These are phyloP conservation scores for Hippocampus guttulatus DNA, from an alignment of 2,113 vertebrate genomes.

Conservation along the genomic window DNA sequence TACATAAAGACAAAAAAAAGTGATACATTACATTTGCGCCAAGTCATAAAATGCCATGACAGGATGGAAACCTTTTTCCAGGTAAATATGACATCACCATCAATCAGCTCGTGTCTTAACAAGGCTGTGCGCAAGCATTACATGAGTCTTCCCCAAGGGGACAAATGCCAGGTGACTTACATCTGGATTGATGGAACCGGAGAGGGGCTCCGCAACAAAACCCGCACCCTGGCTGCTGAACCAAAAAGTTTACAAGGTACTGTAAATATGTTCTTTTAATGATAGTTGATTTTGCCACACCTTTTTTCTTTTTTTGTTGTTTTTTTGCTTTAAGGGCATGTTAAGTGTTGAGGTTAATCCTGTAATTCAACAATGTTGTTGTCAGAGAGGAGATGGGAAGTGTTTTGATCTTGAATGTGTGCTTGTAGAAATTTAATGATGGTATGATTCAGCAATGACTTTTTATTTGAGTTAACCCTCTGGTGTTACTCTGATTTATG, in stretches of 20 bases:
- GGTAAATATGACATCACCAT: slow-evolving; percentile 44
- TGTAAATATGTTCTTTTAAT: neutral
- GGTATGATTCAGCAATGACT: neutral
- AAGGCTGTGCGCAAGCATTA: slow-evolving; percentile 70
- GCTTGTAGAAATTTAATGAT: neutral
- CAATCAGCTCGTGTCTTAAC: slow-evolving; percentile 37
- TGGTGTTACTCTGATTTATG: neutral
- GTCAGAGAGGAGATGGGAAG: neutral
- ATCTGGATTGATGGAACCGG: slow-evolving; percentile 81
- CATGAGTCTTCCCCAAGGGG: slow-evolving; percentile 68
- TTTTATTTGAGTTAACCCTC: neutral
- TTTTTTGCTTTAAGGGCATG: neutral
- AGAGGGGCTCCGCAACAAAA: slow-evolving; percentile 73
- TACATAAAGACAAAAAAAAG: neutral
- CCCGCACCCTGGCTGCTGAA: slow-evolving; percentile 67
- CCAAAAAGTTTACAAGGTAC: slow-evolving; percentile 52
- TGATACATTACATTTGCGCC: neutral
- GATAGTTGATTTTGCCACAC: neutral
- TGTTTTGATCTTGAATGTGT: neutral
- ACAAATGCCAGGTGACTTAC: slow-evolving; percentile 74
- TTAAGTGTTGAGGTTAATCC: neutral
- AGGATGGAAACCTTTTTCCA: neutral
- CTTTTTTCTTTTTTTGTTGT: no score
- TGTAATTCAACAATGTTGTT: neutral
- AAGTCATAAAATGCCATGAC: neutral